Percentiles rank a stretch among this genome's conserved stretches.
Evolutionary conservation across 2,888 invertebrate genomes (phyloP).

Genomic region (Napeogenes sylphis): DNA sequence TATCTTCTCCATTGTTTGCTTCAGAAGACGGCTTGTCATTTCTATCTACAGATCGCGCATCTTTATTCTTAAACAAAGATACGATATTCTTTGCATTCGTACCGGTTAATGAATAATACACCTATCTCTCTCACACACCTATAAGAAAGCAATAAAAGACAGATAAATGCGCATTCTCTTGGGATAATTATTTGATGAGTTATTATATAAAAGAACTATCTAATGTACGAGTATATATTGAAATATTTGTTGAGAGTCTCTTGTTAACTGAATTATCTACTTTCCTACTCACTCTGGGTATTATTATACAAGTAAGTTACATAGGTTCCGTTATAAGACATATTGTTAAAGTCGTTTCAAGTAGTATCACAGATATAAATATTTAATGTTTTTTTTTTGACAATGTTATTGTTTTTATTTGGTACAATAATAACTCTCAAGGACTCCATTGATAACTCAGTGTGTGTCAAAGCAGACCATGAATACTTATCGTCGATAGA

Average conservation of each 20-base stretch:
- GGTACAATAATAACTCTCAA: slow-evolving; percentile 41
- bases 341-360: too few relatives aligned
- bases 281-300: slow-evolving; percentile 11
- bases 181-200: neutral
- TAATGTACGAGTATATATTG: neutral
- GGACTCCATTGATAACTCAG: slow-evolving; percentile 40
- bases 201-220: neutral
- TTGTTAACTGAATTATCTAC: slow-evolving; percentile 18
- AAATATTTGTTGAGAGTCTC: too few relatives aligned
- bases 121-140: too few relatives aligned
- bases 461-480: slow-evolving; percentile 41
- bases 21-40: slow-evolving; percentile 59
- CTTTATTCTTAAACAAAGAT: slow-evolving; percentile 53
- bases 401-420: too few relatives aligned
- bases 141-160: slow-evolving; percentile 12
- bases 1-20: slow-evolving; percentile 58
- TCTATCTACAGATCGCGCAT: slow-evolving; percentile 43
- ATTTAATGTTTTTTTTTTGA: neutral
- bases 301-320: neutral
- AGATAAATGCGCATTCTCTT: slow-evolving; percentile 4
- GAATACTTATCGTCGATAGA: slow-evolving; percentile 50
- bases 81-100: slow-evolving; percentile 49
- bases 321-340: neutral
- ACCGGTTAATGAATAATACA: too few relatives aligned
- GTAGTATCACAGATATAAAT: neutral